A percentile compares a stretch with the other conserved stretches of the same genome.
Conservation (phyloP, 2,113 vertebrate species). For the Ivindomyrus marchei region DNA sequence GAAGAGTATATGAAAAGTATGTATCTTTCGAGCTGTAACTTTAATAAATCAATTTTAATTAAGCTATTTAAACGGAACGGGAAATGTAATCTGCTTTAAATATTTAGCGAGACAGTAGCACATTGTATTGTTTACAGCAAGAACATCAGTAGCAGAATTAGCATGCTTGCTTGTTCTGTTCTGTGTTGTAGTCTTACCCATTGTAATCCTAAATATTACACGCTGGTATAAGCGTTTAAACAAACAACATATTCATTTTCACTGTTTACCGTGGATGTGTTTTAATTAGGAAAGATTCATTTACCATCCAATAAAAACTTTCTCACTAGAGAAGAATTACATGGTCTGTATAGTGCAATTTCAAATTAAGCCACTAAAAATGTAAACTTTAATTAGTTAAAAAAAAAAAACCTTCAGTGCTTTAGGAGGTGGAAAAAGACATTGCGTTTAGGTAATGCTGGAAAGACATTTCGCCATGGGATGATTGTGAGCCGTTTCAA, state of each 20-base stretch:
- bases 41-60: not conserved
- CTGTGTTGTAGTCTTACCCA: not conserved
- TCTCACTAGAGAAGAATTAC: not conserved
- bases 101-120: not conserved
- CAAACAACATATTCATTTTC: conserved; percentile 2
- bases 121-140: conserved; percentile 4
- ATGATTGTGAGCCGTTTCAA: not conserved
- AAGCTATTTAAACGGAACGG: not conserved
- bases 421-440: not conserved
- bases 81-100: not conserved
- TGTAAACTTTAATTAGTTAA: not conserved
- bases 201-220: not conserved
- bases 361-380: not conserved
- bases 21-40: not conserved
- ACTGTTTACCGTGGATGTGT: not conserved
- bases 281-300: conserved; percentile 8
- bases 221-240: not conserved
- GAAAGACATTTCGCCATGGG: no score
- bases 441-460: not conserved
- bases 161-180: conserved; percentile 1
- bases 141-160: not conserved
- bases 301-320: not conserved
- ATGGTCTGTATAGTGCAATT: not conserved
- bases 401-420: not conserved
- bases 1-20: not conserved